Evolutionary conservation across 2,888 invertebrate species (phyloP).

Genomic region (Parthenolecanium corni): DNA sequence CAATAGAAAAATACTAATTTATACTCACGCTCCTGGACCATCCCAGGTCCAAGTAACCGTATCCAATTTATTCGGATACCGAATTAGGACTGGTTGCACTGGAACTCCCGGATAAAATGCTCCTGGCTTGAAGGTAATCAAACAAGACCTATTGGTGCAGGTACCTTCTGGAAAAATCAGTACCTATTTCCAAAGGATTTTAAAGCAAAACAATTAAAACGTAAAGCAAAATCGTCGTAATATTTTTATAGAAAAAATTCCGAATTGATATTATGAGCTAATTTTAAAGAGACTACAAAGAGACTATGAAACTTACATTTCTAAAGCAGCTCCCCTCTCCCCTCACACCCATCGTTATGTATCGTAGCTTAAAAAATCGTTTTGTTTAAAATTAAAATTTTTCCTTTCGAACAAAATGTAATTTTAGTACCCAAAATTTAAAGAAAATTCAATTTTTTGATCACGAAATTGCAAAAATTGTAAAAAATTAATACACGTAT

Average conservation of each 20-base stretch:
- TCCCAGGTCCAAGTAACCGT: slow-evolving; percentile 92
- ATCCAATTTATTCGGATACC: slow-evolving; percentile 79
- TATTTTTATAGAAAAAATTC: neutral
- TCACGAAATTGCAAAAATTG: too few relatives aligned
- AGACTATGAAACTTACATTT: too few relatives aligned
- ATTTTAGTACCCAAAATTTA: neutral
- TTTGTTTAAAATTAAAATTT: too few relatives aligned
- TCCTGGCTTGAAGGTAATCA: slow-evolving; percentile 81
- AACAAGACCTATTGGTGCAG: slow-evolving; percentile 82
- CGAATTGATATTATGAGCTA: neutral
- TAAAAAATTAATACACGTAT: too few relatives aligned
- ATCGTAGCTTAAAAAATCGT: too few relatives aligned
- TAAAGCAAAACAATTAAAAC: neutral
- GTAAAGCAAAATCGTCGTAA: neutral
- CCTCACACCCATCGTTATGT: too few relatives aligned
- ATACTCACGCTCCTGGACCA: slow-evolving; percentile 80
- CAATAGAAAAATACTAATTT: too few relatives aligned
- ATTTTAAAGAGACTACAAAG: neutral
- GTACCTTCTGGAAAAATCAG: slow-evolving; percentile 95
- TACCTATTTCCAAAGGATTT: slow-evolving; percentile 45
- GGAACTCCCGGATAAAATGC: slow-evolving; percentile 94
- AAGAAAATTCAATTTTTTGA: too few relatives aligned
- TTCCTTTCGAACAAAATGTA: too few relatives aligned
- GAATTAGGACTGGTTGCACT: slow-evolving; percentile 84
- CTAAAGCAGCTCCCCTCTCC: too few relatives aligned